Evolutionary conservation across 1,140 invertebrate species (phyloP), one percentile per base, ranked within the genome.

Genomic region (Heliconius eleuchia): DNA sequence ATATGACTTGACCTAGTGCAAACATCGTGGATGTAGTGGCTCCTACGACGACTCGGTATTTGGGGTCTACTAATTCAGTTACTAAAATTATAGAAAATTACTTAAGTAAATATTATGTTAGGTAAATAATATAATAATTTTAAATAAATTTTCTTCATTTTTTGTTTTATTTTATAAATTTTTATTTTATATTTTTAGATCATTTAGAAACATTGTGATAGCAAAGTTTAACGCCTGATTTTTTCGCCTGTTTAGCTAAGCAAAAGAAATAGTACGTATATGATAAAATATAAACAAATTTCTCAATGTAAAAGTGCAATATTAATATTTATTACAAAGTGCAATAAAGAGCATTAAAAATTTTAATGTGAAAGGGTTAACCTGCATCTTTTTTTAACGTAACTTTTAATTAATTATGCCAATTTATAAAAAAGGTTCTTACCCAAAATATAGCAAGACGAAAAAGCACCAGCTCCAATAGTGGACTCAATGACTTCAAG

Each of bases 21-120:
- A 96, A 97, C 81, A 96, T 95, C 19, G 96, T 96, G 1, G 97
- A 96, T 3, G 97, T 93, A 0, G 97, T 96, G 9, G 97, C 97
- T 78, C 96, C 97, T 70, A 96, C 97, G 19, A 97, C 88, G 1
- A 97, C 97, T 77, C 98, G 94, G 80, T 96, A 96, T 80, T 96
- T 95, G 8, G 97, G 96, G 18, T 96, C 97, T 0, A 98, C 96
- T 83, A 97, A 93, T 90, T 98, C 98, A 84, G 98, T 96, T 34
- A 97, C 97, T 87, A 92, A 37, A 70, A 91, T 80, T 82, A 94
- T 95, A 52, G 74, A 73, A 27, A 19, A 75, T 30, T 9, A 11
- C 3, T 0, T 60, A 60, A 60, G n/a, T 23, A 60, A 60, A 52
- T 52, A 52, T 18, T 19, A 52, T 52, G n/a, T 57, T n/a, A 57